phyloP scores from a whole-genome alignment of 2,113 vertebrate genomes.

The Alces alces region DNA sequence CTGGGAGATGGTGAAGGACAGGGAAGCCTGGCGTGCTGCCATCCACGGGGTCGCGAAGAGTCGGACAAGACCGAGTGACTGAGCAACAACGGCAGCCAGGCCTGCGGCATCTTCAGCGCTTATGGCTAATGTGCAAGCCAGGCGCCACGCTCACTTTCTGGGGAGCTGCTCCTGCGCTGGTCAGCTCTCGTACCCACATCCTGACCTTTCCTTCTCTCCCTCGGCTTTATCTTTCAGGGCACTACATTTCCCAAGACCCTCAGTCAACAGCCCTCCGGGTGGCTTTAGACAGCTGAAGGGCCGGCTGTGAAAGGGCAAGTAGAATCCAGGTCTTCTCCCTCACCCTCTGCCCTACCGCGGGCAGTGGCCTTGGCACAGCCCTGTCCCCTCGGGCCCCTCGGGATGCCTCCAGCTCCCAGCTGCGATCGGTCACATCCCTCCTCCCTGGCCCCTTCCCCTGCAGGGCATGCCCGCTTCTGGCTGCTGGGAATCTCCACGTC shows the following conservation, averaged over 20 bases:
- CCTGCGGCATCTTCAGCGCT: not conserved
- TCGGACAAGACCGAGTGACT: not conserved
- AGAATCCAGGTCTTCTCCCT: not conserved
- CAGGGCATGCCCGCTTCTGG: not conserved
- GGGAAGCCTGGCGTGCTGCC: not conserved
- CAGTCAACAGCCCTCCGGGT: not conserved
- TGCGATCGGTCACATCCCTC: accelerated
- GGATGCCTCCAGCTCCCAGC: not conserved
- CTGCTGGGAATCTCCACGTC: not conserved
- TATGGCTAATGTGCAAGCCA: not conserved
- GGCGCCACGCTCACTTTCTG: not conserved
- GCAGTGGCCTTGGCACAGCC: not conserved
- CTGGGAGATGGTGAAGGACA: not conserved
- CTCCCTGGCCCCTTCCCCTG: not conserved
- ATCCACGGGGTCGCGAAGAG: accelerated
- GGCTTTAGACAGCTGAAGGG: not conserved
- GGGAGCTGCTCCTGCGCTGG: not conserved
- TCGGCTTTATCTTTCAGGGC: not conserved
- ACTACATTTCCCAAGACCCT: not conserved
- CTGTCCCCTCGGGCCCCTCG: not conserved
- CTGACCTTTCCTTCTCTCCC: not conserved
- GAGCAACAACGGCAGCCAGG: not conserved
- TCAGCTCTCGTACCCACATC: not conserved
- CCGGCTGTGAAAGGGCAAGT: not conserved
- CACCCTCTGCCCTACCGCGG: not conserved